Conservation (phyloP, 1,140 invertebrate species). For the Drosophila eugracilis region DNA sequence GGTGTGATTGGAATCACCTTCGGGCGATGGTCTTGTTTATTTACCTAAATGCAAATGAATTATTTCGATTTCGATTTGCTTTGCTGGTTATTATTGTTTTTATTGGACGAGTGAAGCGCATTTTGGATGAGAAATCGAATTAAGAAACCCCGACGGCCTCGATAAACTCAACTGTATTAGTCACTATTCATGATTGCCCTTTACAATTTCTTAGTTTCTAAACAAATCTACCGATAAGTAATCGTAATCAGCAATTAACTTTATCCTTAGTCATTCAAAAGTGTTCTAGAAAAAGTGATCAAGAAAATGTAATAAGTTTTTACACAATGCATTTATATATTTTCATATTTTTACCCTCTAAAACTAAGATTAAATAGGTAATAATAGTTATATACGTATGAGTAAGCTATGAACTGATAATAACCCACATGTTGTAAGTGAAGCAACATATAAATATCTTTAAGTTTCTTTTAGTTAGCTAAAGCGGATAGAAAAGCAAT, state of each 20-base stretch:
- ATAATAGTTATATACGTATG: too few species aligned
- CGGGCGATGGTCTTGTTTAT: conserved; percentile 28
- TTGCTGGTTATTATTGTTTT: conserved; percentile 18
- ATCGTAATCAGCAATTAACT: too few species aligned
- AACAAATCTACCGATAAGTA: not conserved
- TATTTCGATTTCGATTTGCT: conserved; percentile 32
- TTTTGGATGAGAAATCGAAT: conserved; percentile 8
- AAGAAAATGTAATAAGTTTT: too few species aligned
- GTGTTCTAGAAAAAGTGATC: too few species aligned
- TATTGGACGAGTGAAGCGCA: conserved; percentile 3
- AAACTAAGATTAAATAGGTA: too few species aligned
- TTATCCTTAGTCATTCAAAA: too few species aligned
- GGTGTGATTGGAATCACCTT: conserved; percentile 39
- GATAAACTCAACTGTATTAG: not conserved
- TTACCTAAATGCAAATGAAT: conserved; percentile 49
- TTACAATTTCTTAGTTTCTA: not conserved
- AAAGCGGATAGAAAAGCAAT: not conserved
- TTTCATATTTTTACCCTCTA: too few species aligned
- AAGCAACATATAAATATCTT: too few species aligned
- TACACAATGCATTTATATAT: too few species aligned
- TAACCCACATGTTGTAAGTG: too few species aligned
- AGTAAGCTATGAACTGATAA: too few species aligned
- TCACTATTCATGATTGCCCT: not conserved
- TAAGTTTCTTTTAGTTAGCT: too few species aligned
- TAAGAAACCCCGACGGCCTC: conserved; percentile 20